Base-by-base conservation (phyloP, 2,113 vertebrate genomes). In the Paradisaea rubra region DNA sequence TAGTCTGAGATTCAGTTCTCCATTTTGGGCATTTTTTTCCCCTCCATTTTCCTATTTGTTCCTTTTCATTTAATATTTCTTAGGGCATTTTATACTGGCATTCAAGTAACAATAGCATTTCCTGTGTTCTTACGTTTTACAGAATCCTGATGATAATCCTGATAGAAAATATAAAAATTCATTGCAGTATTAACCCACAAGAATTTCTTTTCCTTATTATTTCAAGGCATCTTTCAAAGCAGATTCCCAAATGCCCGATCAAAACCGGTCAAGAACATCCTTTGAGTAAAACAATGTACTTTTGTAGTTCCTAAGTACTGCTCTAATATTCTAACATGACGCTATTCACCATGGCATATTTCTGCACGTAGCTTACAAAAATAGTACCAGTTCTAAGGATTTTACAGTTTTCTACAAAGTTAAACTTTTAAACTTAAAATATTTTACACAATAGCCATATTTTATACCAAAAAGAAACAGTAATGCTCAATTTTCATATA, bases 401-500 rank as follows among this genome's bases (percentile, higher is more conserved):
- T 93, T 89, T 86, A 82, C 53, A 80, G 53, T 93, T 91, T 86
- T 85, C 77, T 64, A 89, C 63, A 81, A 97, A 97, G 96, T 97
- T 97, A 80, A 96, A 95, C 94, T 96, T 95, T 97, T 97, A 28
- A 96, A 96, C 94, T 95, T 95, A 91, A 95, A 96, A 94, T 97
- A 95, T 97, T 96, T 96, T 93, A 94, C 78, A 97, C 93, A 95
- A 96, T 90, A 97, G 91, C 72, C 92, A 95, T 93, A 97, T 96
- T 97, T 96, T 96, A 93, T 91, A 95, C 94, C 79, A 86, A 96
- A 98, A 96, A 97, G 96, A 96, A 97, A 95, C 89, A 89, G 91
- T 86, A 92, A 97, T 95, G 85, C 94, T 98, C 96, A 95, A 97
- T 98, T 97, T 97, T 97, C 95, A 96, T 93, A 97, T 88, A 95